These are phyloP conservation scores for Drosophila repleta DNA, from an alignment of 1,140 invertebrate genomes.

Conservation along the genomic window DNA sequence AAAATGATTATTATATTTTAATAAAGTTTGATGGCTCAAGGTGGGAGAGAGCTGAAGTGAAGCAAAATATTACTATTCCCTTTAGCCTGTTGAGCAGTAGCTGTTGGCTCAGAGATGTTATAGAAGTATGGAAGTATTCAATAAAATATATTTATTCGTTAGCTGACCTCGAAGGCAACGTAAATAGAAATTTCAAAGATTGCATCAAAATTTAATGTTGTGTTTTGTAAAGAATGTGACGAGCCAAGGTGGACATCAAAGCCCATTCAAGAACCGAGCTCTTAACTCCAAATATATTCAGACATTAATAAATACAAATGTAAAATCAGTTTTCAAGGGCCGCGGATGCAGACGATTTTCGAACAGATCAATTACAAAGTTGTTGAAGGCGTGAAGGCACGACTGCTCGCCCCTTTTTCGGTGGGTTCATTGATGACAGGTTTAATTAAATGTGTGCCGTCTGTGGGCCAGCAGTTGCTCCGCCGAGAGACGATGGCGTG, in stretches of 20 bases:
- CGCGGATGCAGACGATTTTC: not conserved
- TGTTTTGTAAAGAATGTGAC: no score
- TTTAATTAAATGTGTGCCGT: slow-evolving; percentile 37
- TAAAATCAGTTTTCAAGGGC: not conserved
- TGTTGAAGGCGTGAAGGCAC: slow-evolving; percentile 7
- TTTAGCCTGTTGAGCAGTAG: not conserved
- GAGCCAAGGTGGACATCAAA: no score
- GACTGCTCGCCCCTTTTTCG: slow-evolving; percentile 14
- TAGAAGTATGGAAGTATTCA: no score
- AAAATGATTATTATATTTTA: slow-evolving; percentile 23
- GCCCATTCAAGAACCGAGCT: no score
- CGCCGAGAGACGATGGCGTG: slow-evolving; percentile 15
- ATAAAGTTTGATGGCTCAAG: not conserved
- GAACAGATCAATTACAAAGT: slow-evolving; percentile 20
- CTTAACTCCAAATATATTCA: not conserved
- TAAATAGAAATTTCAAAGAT: not conserved
- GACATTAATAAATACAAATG: not conserved
- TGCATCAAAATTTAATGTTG: no score
- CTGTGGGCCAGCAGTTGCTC: not conserved
- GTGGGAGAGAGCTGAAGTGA: not conserved
- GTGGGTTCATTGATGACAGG: slow-evolving; percentile 28
- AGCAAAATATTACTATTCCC: slow-evolving; percentile 1
- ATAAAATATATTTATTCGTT: not conserved
- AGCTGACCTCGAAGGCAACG: not conserved
- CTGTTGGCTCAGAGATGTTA: not conserved